phyloP scores from a whole-genome alignment of 2,888 invertebrate genomes.

The Erebia epiphron region DNA sequence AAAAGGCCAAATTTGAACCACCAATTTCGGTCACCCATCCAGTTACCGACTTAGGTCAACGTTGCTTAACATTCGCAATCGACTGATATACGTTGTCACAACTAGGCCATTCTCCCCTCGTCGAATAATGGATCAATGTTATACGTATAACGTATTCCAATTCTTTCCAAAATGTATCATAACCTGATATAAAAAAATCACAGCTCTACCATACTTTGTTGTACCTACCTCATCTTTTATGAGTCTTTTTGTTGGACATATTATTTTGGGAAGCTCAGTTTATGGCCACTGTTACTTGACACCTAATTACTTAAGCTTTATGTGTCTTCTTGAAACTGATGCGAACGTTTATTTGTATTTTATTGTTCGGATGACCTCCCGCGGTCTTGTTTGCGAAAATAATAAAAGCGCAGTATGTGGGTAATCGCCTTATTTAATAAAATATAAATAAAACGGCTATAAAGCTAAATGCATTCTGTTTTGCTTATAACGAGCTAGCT shows the following conservation, averaged over 20 bases:
- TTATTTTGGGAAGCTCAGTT: constrained; percentile 36
- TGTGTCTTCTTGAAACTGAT: constrained; percentile 38
- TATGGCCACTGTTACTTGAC: constrained; percentile 38
- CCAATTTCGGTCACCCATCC: no score
- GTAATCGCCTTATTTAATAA: constrained; percentile 21
- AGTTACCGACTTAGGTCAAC: no score
- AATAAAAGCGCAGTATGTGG: constrained; percentile 20
- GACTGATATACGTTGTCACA: no score
- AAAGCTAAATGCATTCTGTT: constrained; percentile 1
- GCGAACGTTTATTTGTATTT: constrained; percentile 36
- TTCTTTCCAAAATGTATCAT: neutral
- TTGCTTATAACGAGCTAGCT: neutral
- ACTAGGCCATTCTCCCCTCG: no score
- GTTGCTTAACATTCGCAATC: no score
- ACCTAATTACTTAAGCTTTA: constrained; percentile 41
- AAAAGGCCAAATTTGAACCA: no score
- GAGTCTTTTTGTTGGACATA: constrained; percentile 33
- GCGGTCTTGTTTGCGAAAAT: constrained; percentile 29
- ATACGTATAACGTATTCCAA: neutral
- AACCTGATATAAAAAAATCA: constrained; percentile 17
- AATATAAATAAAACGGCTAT: constrained; percentile 6
- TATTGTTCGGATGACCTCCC: constrained; percentile 31
- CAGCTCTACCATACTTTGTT: constrained; percentile 31
- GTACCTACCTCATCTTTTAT: constrained; percentile 25
- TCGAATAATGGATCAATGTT: no score